A percentile compares a stretch with the other conserved stretches of the same genome.
Evolutionary conservation across 53 echinoderm and acorn worm species (phyloP).

Genomic region (Paracentrotus lividus): DNA sequence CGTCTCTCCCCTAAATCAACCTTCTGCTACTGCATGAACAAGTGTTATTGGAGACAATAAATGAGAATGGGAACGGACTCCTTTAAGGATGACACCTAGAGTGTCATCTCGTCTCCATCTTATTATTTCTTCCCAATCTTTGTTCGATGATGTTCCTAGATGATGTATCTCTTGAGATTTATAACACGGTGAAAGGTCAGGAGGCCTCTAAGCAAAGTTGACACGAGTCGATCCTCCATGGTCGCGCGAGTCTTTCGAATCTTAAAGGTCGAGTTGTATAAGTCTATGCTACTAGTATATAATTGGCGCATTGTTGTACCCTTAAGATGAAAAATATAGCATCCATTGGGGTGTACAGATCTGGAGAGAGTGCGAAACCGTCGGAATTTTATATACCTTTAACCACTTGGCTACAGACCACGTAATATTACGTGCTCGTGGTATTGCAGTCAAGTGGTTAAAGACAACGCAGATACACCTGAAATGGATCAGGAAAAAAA

Average conservation of each 20-base stretch:
- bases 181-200: conserved; percentile 15
- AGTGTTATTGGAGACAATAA: neutral
- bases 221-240: conserved; percentile 24
- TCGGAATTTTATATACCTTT: too few species aligned
- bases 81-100: conserved; percentile 31
- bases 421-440: too few species aligned
- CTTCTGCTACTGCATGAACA: neutral
- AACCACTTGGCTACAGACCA: too few species aligned
- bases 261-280: conserved; percentile 28
- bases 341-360: too few species aligned
- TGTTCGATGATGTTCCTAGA: neutral
- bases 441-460: too few species aligned
- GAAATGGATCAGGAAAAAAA: too few species aligned
- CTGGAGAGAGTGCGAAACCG: too few species aligned
- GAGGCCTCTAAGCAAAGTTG: neutral
- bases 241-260: neutral
- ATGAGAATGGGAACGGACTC: neutral
- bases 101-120: conserved; percentile 12
- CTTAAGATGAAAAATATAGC: too few species aligned
- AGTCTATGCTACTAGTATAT: too few species aligned
- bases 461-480: too few species aligned
- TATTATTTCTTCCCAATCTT: conserved; percentile 8
- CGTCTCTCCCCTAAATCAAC: neutral
- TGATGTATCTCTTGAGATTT: conserved; percentile 20
- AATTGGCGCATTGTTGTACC: too few species aligned